These are phyloP conservation scores for Melanotaenia duboulayi DNA, from an alignment of 2,113 vertebrate genomes.

Conservation along the genomic window DNA sequence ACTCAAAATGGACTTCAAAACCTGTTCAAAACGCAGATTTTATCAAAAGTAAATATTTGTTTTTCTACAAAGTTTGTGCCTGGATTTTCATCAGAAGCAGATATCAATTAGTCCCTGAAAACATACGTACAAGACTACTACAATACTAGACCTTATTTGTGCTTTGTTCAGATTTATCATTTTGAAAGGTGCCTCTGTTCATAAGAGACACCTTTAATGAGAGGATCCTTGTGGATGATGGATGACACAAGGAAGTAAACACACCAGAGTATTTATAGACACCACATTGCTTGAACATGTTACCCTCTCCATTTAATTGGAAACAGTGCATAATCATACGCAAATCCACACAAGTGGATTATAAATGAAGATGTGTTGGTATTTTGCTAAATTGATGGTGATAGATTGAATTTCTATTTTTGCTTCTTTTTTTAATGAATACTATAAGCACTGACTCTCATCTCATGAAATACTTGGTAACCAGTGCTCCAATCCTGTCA, in stretches of 20 bases:
- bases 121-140: neutral
- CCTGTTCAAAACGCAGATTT: no score
- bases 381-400: conserved; percentile 66
- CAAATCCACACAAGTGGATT: conserved; percentile 63
- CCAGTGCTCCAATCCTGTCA: conserved; percentile 37
- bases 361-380: conserved; percentile 63
- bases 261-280: conserved; percentile 57
- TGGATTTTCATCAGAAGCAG: neutral
- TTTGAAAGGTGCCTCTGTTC: conserved; percentile 35
- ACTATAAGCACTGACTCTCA: conserved; percentile 42
- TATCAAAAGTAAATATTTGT: no score
- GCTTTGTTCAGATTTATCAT: conserved; percentile 5
- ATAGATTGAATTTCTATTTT: conserved; percentile 61
- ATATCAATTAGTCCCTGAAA: neutral
- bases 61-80: neutral
- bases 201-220: conserved; percentile 53
- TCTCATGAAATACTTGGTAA: conserved; percentile 51
- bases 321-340: conserved; percentile 67
- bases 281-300: conserved; percentile 49
- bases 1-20: neutral
- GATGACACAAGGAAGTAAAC: conserved; percentile 53
- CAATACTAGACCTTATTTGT: neutral
- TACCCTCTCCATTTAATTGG: conserved; percentile 55
- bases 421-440: conserved; percentile 41
- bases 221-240: conserved; percentile 48